A percentile compares a stretch with the other conserved stretches of the same genome.
Conservation (phyloP, 1,140 invertebrate species). For the Carposina sasakii region DNA sequence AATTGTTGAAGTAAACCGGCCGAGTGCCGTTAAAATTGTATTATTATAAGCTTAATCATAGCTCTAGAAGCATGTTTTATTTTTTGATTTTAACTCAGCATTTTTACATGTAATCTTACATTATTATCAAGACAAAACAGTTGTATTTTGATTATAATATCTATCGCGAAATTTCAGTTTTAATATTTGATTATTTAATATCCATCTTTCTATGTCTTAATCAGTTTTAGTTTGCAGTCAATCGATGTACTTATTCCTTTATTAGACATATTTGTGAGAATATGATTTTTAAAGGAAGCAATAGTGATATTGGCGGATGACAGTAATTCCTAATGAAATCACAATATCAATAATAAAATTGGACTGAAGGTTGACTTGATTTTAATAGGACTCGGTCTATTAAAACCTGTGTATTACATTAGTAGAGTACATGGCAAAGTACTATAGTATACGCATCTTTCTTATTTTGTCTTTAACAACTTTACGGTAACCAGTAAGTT, state of each 20-base stretch:
- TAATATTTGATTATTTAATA: constrained; percentile 50
- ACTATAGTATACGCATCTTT: too few species aligned
- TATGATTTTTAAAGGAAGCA: constrained; percentile 52
- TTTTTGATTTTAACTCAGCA: constrained; percentile 49
- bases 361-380: constrained; percentile 42
- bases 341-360: constrained; percentile 31
- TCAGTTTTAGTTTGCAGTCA: constrained; percentile 16
- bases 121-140: background rate
- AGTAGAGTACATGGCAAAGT: too few species aligned
- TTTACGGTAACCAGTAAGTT: too few species aligned
- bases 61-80: constrained; percentile 60
- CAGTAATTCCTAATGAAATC: constrained; percentile 23
- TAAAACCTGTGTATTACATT: too few species aligned
- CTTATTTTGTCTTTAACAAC: too few species aligned
- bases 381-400: constrained; percentile 49
- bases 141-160: background rate
- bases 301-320: constrained; percentile 35
- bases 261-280: constrained; percentile 56
- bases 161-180: constrained; percentile 31
- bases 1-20: constrained; percentile 65
- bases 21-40: constrained; percentile 21
- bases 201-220: background rate
- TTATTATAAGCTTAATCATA: constrained; percentile 34
- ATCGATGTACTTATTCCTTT: constrained; percentile 39
- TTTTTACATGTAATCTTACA: constrained; percentile 30